A percentile compares a stretch with the other conserved stretches of the same genome.
Evolutionary conservation across 2,797 vertebrate genomes (phyloP).

Genomic region (Novumbra hubbsi): DNA sequence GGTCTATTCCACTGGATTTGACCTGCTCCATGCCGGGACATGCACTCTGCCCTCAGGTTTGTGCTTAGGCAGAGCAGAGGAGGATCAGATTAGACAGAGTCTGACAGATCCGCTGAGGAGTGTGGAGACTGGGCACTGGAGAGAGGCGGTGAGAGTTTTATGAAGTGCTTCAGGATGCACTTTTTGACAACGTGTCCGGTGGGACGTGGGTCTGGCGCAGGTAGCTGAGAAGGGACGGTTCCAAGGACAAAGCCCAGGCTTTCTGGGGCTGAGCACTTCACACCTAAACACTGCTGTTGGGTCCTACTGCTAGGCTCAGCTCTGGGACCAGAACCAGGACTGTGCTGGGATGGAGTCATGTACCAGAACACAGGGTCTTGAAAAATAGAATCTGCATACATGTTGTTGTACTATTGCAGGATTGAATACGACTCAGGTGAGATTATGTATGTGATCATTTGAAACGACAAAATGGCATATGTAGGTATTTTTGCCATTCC

Average conservation of each 20-base stretch:
- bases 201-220: conserved; percentile 50
- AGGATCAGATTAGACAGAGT: conserved; percentile 43
- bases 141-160: conserved; percentile 51
- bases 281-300: conserved; percentile 27
- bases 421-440: conserved; percentile 1
- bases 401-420: neutral
- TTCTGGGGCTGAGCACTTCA: conserved; percentile 43
- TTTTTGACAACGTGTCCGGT: conserved; percentile 44
- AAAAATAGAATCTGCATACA: neutral
- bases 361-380: neutral
- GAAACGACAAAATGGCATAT: neutral
- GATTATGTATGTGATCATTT: neutral
- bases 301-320: conserved; percentile 16
- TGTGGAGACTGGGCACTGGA: conserved; percentile 4
- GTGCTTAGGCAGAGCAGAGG: conserved; percentile 24
- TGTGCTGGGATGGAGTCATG: conserved; percentile 26
- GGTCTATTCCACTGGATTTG: conserved; percentile 14
- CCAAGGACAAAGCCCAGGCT: conserved; percentile 65
- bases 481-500: neutral
- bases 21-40: conserved; percentile 21
- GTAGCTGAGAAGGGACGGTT: conserved; percentile 57
- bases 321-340: conserved; percentile 6
- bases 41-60: conserved; percentile 21
- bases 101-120: conserved; percentile 64
- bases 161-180: conserved; percentile 72